Conservation (phyloP, 1,140 invertebrate species). For the Pseudomyrmex cubaensis region DNA sequence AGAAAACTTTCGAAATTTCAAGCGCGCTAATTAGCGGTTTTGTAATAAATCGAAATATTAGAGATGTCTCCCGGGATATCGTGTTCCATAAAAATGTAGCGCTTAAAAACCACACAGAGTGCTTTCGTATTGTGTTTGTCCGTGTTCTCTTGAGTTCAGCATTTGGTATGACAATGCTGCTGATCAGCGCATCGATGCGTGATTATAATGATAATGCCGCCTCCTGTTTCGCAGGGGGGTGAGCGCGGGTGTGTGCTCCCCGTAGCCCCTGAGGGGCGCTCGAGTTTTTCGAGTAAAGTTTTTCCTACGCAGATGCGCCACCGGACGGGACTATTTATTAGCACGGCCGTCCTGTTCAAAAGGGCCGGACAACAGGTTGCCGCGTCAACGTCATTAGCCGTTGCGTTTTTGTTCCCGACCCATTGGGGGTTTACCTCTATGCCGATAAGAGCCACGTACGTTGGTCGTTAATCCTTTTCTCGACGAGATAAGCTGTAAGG, state of each 20-base stretch:
- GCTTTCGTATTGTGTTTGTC: constrained; percentile 31
- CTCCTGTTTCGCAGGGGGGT: constrained; percentile 70
- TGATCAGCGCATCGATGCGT: constrained; percentile 82
- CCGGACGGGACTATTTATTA: constrained; percentile 81
- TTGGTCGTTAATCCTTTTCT: constrained; percentile 57
- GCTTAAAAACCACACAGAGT: constrained; percentile 24
- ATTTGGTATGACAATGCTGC: constrained; percentile 84
- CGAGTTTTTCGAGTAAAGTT: constrained; percentile 77
- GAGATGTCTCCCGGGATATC: constrained; percentile 18
- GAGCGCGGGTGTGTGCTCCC: constrained; percentile 68
- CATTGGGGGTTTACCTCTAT: constrained; percentile 57
- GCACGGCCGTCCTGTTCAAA: constrained; percentile 74
- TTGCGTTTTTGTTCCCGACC: constrained; percentile 68
- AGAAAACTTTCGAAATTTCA: neutral
- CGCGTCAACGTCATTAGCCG: constrained; percentile 79
- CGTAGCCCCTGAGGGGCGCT: constrained; percentile 74
- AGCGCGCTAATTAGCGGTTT: constrained; percentile 18
- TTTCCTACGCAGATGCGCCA: constrained; percentile 80
- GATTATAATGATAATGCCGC: constrained; percentile 84
- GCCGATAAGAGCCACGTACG: constrained; percentile 53
- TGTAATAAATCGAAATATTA: constrained; percentile 1
- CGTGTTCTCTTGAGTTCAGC: constrained; percentile 70
- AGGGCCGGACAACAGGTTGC: constrained; percentile 80
- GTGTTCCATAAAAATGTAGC: constrained; percentile 12
- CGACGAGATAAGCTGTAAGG: constrained; percentile 48